Conservation (phyloP, 2,888 invertebrate species). For the Hirtodrosophila confusa region DNA sequence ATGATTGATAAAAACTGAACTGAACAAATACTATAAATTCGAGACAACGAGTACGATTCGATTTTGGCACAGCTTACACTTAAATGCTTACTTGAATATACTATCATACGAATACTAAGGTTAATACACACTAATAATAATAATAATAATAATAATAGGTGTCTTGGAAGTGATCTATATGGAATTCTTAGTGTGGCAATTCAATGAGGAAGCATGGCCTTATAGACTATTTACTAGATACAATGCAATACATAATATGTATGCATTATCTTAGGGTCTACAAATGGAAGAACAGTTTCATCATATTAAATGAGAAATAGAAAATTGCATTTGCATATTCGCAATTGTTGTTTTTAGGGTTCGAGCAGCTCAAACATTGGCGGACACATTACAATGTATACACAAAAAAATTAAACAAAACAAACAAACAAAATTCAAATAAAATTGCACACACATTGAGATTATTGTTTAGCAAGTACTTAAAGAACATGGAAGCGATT, state of each 20-base stretch:
- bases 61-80: conserved; percentile 71
- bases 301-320: conserved; percentile 54
- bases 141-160: conserved; percentile 75
- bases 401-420: conserved; percentile 32
- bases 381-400: conserved; percentile 34
- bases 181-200: conserved; percentile 36
- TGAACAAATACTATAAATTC: conserved; percentile 32
- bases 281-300: conserved; percentile 53
- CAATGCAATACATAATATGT: conserved; percentile 27
- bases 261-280: conserved; percentile 41
- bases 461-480: conserved; percentile 56
- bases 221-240: conserved; percentile 19
- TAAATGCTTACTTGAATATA: conserved; percentile 22
- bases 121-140: conserved; percentile 33
- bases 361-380: conserved; percentile 72
- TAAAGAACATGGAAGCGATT: conserved; percentile 56
- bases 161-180: conserved; percentile 31
- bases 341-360: conserved; percentile 58
- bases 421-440: conserved; percentile 37
- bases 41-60: conserved; percentile 26
- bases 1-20: conserved; percentile 27
- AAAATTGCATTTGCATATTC: conserved; percentile 51
- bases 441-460: conserved; percentile 80
- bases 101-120: conserved; percentile 2
- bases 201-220: conserved; percentile 43